Base-by-base conservation (phyloP, 2,113 vertebrate genomes). In the Ceyx melanurus region DNA sequence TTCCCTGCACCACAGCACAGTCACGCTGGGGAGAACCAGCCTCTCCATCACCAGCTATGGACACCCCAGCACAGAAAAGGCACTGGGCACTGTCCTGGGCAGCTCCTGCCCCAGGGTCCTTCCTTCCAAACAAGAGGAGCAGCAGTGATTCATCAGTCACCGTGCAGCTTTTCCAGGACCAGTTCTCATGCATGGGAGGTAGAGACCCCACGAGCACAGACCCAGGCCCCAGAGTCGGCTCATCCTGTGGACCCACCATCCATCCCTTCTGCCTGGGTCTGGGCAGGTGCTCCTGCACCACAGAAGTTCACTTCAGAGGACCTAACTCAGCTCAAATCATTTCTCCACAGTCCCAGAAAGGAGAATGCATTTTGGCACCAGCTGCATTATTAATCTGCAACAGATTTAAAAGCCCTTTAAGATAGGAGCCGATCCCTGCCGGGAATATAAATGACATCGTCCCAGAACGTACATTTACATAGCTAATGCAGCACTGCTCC, bases 351-450 rank as follows among this genome's bases (percentile, higher is more conserved):
- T 20, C 86, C 67, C 57, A 31, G 67, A 19, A 78, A 82, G 72
- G 43, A 91, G 79, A 72, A 84, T 13, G 72, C 48, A 11, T 50
- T 76, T 66, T 60, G 1, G 51, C 60, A n/a, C 67, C 5, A 42
- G 82, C 22, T 92, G 78, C 91, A 78, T 94, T 94, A 97, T 95
- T 96, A 94, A 95, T 95, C 92, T 94, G 88, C 91, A 90, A 73
- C 82, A 81, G 92, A 96, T 96, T 96, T 93, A 88, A 94, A 96
- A 96, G 95, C 95, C 91, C 93, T 97, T 95, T 95, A 94, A 91
- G 92, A 78, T 3, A 91, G 91, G 58, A 95, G 84, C 84, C 0
- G 9, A 78, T 92, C 78, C 93, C 96, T 94, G 95, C 94, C 11
- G 61, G 92, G 95, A 97, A 96, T 94, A 96, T 50, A 96, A 96